A percentile compares a stretch with the other conserved stretches of the same genome.
Evolutionary conservation across 1,140 invertebrate genomes (phyloP).

Genomic region (Gryllus bimaculatus): DNA sequence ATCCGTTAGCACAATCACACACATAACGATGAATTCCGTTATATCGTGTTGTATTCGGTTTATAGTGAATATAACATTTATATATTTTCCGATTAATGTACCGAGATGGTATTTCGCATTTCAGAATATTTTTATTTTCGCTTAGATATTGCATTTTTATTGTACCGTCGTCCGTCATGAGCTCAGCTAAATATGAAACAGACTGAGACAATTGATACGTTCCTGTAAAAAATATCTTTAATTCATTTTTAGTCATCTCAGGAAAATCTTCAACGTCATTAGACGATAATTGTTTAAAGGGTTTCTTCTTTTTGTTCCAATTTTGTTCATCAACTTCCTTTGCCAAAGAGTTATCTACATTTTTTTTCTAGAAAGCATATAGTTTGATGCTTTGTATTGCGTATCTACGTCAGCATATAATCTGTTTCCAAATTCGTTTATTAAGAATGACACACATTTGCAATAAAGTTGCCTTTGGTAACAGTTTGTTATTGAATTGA

Average conservation of each 20-base stretch:
- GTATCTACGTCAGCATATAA: too few relatives aligned
- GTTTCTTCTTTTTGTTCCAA: conserved; percentile 21
- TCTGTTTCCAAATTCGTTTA: too few relatives aligned
- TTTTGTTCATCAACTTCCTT: conserved; percentile 22
- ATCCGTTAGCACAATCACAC: too few relatives aligned
- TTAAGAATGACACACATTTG: too few relatives aligned
- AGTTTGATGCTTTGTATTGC: too few relatives aligned
- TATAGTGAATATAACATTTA: too few relatives aligned
- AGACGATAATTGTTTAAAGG: conserved; percentile 22
- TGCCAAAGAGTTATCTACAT: conserved; percentile 24
- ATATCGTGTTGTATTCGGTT: too few relatives aligned
- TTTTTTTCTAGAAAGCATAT: conserved; percentile 7
- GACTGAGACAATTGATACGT: conserved; percentile 23
- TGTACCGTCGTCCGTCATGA: conserved; percentile 21
- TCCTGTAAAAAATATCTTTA: conserved; percentile 22
- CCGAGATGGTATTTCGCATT: conserved; percentile 22
- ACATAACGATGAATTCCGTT: too few relatives aligned
- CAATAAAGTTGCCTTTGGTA: too few relatives aligned
- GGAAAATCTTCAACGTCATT: conserved; percentile 21
- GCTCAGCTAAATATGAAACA: conserved; percentile 25
- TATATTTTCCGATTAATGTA: conserved; percentile 7
- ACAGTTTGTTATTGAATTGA: too few relatives aligned
- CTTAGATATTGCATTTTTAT: conserved; percentile 20
- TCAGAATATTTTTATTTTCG: conserved; percentile 20
- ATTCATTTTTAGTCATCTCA: conserved; percentile 22